Base-by-base conservation (phyloP, 2,797 vertebrate genomes). In the Xenentodon cancila region DNA sequence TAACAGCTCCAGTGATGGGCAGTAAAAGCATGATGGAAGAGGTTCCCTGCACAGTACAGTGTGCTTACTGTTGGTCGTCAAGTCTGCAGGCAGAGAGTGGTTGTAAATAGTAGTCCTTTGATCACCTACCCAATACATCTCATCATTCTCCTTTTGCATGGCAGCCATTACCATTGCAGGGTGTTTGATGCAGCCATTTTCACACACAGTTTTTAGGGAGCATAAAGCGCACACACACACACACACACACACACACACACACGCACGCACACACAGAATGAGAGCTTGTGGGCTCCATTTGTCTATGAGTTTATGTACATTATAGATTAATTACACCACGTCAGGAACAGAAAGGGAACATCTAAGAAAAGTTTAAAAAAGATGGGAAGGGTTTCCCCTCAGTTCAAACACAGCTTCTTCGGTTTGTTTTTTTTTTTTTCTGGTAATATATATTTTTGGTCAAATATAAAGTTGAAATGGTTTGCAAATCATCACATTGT, bases 21-120 rank as follows among this genome's bases (percentile, higher is more conserved):
- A 86, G 88, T 92, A 91, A 91, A 92, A 88, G 80, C 81, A 79
- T 92, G 88, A 92, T 92, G 85, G 86, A 91, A 84, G 85, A 85
- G 77, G 45, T 71, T 79, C 80, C 73, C 72, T 48, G 81, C 84
- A 88, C 84, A 81, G 86, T 84, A 45, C 59, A 79, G 81, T 87
- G 87, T 83, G 82, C 87, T 88, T 84, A 89, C 84, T 73, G 81
- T 77, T 77, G 85, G 64, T 88, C 76, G 79, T 89, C 82, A 88
- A 80, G 88, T 88, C 84, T 50, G 53, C 80, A 52, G 82, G 60
- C 78, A 75, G 77, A 85, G 83, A 88, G 89, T 86, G 88, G 89
- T 78, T 91, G 86, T 91, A 91, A 91, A 91, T 89, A 89, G 88
- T 81, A 74, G 78, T 81, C 79, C 80, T 91, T 88, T 91, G 87